Evolutionary conservation across 2,797 vertebrate species (phyloP).

Genomic region (Bucorvus abyssinicus): DNA sequence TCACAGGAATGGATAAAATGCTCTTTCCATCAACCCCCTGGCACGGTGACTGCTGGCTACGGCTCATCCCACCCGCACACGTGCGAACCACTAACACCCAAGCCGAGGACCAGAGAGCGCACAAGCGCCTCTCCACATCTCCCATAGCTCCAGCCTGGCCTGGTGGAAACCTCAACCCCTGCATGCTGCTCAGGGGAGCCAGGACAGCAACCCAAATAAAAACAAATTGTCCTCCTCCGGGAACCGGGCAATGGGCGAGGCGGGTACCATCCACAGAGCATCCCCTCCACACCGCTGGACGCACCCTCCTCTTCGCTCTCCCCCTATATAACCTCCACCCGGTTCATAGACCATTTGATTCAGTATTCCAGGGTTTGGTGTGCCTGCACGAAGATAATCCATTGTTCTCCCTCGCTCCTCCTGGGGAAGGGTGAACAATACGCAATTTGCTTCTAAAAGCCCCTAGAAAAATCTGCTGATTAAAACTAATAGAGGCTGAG

Average conservation of each 20-base stretch:
- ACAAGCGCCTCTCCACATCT: not conserved
- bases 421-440: not conserved
- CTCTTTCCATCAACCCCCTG: not conserved
- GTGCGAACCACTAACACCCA: accelerated
- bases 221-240: not conserved
- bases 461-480: slow-evolving; percentile 15
- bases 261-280: accelerated
- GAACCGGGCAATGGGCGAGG: not conserved
- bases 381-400: not conserved
- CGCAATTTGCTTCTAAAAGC: not conserved
- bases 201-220: not conserved
- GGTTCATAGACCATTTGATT: not conserved
- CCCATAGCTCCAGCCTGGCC: accelerated
- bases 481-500: not conserved
- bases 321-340: not conserved
- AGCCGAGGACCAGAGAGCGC: not conserved
- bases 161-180: not conserved
- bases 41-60: accelerated
- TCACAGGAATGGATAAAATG: not conserved
- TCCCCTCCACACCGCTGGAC: accelerated
- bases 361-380: not conserved
- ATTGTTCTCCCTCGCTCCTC: not conserved
- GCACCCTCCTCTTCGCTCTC: not conserved
- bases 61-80: not conserved
- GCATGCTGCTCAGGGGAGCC: not conserved